phyloP scores from a whole-genome alignment of 2,888 invertebrate species.

The Cyclophora albipunctata region DNA sequence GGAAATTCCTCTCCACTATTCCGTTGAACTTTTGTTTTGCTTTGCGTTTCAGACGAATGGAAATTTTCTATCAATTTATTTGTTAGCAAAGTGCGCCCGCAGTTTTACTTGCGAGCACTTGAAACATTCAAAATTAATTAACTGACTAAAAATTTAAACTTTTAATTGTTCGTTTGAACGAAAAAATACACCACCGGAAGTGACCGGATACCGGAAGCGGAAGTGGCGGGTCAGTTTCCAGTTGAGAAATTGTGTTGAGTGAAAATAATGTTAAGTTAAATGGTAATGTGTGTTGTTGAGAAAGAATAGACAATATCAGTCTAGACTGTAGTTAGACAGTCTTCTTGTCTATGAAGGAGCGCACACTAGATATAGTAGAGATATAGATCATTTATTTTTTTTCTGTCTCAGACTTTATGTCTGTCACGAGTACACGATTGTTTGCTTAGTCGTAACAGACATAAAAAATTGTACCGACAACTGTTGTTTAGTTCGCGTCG shows the following conservation, averaged over 20 bases:
- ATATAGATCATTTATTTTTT: neutral
- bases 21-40: conserved; percentile 5
- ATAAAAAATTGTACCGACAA: too few relatives aligned
- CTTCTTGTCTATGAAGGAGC: neutral
- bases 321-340: neutral
- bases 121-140: too few relatives aligned
- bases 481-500: too few relatives aligned
- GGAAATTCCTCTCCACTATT: too few relatives aligned
- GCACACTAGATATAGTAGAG: neutral
- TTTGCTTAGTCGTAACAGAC: too few relatives aligned
- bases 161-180: too few relatives aligned
- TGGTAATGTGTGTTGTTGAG: neutral
- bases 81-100: too few relatives aligned
- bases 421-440: neutral
- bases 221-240: conserved; percentile 18
- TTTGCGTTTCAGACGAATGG: conserved; percentile 5
- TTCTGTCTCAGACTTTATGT: neutral
- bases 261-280: neutral
- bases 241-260: conserved; percentile 19
- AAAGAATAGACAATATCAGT: neutral
- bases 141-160: too few relatives aligned
- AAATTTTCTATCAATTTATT: too few relatives aligned
- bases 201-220: conserved; percentile 18
- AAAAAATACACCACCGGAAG: conserved; percentile 15
- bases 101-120: too few relatives aligned